Evolutionary conservation across 2,113 vertebrate genomes (phyloP).

Genomic region (Passer domesticus): DNA sequence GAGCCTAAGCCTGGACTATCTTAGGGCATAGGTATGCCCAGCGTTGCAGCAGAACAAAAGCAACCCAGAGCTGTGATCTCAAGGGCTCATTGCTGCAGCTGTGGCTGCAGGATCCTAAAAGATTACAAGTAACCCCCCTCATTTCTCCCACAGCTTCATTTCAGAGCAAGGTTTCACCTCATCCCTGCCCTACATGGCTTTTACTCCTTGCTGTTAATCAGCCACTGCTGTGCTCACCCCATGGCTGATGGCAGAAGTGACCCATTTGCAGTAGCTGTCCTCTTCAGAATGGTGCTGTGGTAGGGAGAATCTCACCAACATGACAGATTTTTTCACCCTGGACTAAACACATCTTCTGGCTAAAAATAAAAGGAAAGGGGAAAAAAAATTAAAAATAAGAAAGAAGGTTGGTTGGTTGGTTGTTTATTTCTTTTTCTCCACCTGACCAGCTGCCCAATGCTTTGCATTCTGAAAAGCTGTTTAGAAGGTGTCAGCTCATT

Average conservation of each 20-base stretch:
- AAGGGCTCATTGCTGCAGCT: neutral
- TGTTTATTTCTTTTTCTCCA: neutral
- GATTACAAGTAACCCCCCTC: neutral
- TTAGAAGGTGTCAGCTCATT: conserved; percentile 10
- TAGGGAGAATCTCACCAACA: neutral
- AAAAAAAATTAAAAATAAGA: neutral
- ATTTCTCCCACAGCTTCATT: neutral
- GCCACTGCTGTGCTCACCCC: neutral
- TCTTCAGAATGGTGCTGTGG: neutral
- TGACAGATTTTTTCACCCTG: neutral
- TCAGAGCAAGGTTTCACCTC: neutral
- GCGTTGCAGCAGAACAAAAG: neutral
- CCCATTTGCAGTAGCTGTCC: conserved; percentile 19
- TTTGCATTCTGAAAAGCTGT: conserved; percentile 13
- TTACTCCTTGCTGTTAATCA: neutral
- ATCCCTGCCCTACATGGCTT: neutral
- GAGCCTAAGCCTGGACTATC: neutral
- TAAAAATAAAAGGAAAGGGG: neutral
- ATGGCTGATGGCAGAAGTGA: conserved; percentile 1
- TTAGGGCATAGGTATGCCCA: neutral
- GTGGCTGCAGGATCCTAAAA: neutral
- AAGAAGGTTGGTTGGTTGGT: neutral
- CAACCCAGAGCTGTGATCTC: neutral
- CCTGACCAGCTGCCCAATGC: conserved; percentile 3
- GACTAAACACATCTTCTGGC: neutral